Base-by-base conservation (phyloP, 1,140 invertebrate genomes). In the Dinoponera quadriceps region DNA sequence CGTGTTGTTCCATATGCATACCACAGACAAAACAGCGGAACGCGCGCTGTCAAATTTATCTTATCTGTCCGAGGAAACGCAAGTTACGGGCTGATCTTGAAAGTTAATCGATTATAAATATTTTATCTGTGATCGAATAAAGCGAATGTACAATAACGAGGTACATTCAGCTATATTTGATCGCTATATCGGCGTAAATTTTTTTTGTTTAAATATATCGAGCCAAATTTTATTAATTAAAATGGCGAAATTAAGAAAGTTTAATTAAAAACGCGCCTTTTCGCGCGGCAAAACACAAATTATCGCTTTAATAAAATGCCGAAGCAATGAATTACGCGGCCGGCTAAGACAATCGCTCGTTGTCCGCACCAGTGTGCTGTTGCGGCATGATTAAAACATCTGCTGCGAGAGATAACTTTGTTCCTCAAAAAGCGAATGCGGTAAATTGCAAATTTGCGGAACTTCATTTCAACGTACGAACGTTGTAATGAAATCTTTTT, bases 21-120 rank as follows among this genome's bases (percentile, higher is more conserved):
- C 27, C 18, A 25, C 57, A 75, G 72, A 75, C 62, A 75, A 75
- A 75, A 13, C 62, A 54, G 59, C 54, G 69, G 29, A 72, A 72
- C 22, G 20, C 33, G 59, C 29, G 72, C 18, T 49, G 38, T 22
- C 38, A 62, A 38, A 48, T 75, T 62, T 75, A 51, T 75, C 57
- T 51, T 75, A 75, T 51, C 72, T 13, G 5, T 29, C 13, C 16
- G 25, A 18, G n/a, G 22, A 73, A 55, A 49, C 44, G 60, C 72
- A 49, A 62, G n/a, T 29, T 63, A 16, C 51, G 49, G 29, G n/a
- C 14, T 7, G 2, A 62, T 16, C 18, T 2, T 16, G 20, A n/a
- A 14, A 33, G 14, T n/a, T 75, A 62, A 75, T 75, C 25, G 9
- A 33, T 33, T 33, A 33, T 7, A 48, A 48, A 29, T 49, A 27